phyloP scores from a whole-genome alignment of 1,140 invertebrate genomes.

The Pachyrhynchus sulphureomaculatus region DNA sequence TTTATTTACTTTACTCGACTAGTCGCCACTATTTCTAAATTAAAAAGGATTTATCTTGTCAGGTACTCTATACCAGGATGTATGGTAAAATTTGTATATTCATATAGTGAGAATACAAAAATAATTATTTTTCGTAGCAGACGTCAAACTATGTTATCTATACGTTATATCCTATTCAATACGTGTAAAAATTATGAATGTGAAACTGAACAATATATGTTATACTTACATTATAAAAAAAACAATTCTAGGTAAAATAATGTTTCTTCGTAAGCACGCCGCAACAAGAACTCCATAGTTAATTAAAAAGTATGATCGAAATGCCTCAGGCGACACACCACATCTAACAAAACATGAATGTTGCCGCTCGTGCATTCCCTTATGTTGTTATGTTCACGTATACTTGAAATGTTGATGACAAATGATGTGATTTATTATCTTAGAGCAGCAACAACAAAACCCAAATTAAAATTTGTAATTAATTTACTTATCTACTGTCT shows the following conservation, averaged over 20 bases:
- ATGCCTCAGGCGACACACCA: conserved; percentile 25
- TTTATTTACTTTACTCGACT: too few species aligned
- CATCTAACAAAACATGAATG: conserved; percentile 20
- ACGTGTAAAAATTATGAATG: too few species aligned
- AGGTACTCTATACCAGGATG: too few species aligned
- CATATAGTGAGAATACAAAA: too few species aligned
- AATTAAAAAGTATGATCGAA: conserved; percentile 39
- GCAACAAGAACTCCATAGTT: conserved; percentile 20
- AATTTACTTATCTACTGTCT: conserved; percentile 1
- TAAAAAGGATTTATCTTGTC: too few species aligned
- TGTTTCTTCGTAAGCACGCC: conserved; percentile 1
- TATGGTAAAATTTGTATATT: too few species aligned
- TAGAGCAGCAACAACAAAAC: conserved; percentile 3
- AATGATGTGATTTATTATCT: conserved; percentile 17
- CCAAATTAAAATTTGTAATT: conserved; percentile 6
- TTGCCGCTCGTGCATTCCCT: conserved; percentile 12
- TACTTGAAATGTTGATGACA: conserved; percentile 7
- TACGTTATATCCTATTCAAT: too few species aligned
- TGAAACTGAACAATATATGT: too few species aligned
- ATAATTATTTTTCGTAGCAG: too few species aligned
- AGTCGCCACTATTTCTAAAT: too few species aligned
- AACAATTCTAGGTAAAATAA: conserved; percentile 24
- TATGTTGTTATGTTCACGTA: conserved; percentile 8
- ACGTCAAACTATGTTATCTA: too few species aligned
- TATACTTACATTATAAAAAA: too few species aligned